These are phyloP conservation scores for Drepana arcuata DNA, from an alignment of 1,140 invertebrate genomes.

Conservation along the genomic window DNA sequence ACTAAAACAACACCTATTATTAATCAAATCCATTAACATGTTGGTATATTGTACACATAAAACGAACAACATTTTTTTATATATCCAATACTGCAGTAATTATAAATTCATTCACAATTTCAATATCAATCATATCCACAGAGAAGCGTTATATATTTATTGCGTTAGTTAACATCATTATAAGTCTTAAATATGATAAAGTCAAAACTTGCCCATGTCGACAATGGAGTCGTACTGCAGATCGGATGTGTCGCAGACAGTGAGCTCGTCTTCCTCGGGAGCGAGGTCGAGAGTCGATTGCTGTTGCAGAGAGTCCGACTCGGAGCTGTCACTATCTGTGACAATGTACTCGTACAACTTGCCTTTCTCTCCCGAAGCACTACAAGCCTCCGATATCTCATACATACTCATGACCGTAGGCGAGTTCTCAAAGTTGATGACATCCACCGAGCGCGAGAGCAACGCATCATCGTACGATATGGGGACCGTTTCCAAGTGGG, in stretches of 20 bases:
- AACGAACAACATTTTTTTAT: conserved; percentile 8
- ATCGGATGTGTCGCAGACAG: conserved; percentile 42
- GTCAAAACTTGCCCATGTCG: conserved; percentile 62
- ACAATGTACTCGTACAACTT: conserved; percentile 50
- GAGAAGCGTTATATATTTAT: conserved; percentile 10
- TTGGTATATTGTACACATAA: conserved; percentile 1
- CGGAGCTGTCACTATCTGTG: conserved; percentile 50
- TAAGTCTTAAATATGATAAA: conserved; percentile 6
- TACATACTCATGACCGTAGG: conserved; percentile 19
- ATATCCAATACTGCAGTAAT: too few species aligned
- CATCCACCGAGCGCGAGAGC: conserved; percentile 48
- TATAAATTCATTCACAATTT: too few species aligned
- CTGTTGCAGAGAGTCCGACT: conserved; percentile 22
- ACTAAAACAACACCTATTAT: conserved; percentile 10
- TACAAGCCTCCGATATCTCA: conserved; percentile 21
- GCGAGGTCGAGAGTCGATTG: conserved; percentile 18
- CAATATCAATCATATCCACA: conserved; percentile 11
- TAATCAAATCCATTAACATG: conserved; percentile 10
- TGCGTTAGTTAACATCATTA: conserved; percentile 4
- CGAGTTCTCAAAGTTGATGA: conserved; percentile 34
- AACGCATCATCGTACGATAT: conserved; percentile 45
- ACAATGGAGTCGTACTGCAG: conserved; percentile 63
- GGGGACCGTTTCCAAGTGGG: conserved; percentile 35
- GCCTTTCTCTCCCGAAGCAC: conserved; percentile 6
- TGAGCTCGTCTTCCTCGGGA: conserved; percentile 26